These are phyloP conservation scores for Theristicus caerulescens DNA, from an alignment of 2,113 vertebrate species.

Conservation along the genomic window DNA sequence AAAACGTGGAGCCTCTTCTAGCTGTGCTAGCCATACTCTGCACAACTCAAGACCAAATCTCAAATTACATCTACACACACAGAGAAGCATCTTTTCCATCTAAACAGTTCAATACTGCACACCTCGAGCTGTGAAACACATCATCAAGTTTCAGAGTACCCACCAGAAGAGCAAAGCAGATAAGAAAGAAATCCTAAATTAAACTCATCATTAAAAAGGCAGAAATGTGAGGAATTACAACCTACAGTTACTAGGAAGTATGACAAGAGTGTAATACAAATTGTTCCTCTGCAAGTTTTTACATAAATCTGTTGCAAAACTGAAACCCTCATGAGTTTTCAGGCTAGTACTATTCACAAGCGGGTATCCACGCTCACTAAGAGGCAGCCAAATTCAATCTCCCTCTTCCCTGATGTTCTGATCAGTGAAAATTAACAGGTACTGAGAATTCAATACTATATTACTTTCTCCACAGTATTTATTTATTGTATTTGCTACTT, in stretches of 20 bases:
- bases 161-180: background rate
- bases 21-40: background rate
- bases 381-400: conserved; percentile 11
- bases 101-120: background rate
- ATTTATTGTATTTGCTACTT: conserved; percentile 23
- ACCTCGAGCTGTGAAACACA: background rate
- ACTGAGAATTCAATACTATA: conserved; percentile 54
- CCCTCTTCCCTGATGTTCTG: background rate
- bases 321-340: background rate
- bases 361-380: background rate
- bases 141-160: background rate
- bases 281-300: background rate
- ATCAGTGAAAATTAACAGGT: conserved; percentile 50
- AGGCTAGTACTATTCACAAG: background rate
- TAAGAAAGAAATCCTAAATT: background rate
- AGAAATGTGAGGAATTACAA: background rate
- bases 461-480: conserved; percentile 44
- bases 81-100: background rate
- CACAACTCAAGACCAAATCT: background rate
- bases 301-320: background rate
- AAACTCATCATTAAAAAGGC: background rate
- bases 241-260: background rate
- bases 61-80: background rate
- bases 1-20: background rate
- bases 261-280: background rate